phyloP scores from a whole-genome alignment of 2,888 invertebrate genomes.

The Pristionchus exspectatus region DNA sequence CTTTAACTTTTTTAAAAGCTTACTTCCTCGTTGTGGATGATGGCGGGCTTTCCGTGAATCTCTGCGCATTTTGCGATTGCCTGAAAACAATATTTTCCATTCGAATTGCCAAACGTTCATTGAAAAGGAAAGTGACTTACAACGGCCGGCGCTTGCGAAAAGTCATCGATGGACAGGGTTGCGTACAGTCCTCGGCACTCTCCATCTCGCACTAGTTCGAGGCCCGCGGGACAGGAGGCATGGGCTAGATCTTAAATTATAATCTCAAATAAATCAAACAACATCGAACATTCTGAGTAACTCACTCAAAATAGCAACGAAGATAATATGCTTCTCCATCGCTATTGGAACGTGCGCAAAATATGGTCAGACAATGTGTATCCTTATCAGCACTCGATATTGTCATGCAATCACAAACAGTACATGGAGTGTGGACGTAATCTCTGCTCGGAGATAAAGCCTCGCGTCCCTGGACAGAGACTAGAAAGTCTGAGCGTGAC shows the following conservation, averaged over 20 bases:
- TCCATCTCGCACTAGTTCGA: background rate
- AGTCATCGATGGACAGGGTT: background rate
- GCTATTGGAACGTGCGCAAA: background rate
- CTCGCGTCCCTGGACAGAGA: background rate
- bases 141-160: background rate
- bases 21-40: background rate
- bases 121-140: background rate
- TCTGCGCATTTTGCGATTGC: constrained; percentile 1
- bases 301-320: background rate
- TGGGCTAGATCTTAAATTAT: too few relatives aligned
- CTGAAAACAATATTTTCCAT: background rate
- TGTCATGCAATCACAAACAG: background rate
- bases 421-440: background rate
- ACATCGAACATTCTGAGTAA: too few relatives aligned
- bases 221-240: background rate
- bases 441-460: background rate
- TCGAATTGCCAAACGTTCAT: too few relatives aligned
- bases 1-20: background rate
- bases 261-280: background rate
- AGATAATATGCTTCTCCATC: background rate
- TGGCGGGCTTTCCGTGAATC: background rate
- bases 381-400: background rate
- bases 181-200: background rate
- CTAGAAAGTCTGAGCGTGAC: background rate
- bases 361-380: background rate